Conservation (phyloP, 2,797 vertebrate genomes). For the Pseudochirops cupreus region DNA sequence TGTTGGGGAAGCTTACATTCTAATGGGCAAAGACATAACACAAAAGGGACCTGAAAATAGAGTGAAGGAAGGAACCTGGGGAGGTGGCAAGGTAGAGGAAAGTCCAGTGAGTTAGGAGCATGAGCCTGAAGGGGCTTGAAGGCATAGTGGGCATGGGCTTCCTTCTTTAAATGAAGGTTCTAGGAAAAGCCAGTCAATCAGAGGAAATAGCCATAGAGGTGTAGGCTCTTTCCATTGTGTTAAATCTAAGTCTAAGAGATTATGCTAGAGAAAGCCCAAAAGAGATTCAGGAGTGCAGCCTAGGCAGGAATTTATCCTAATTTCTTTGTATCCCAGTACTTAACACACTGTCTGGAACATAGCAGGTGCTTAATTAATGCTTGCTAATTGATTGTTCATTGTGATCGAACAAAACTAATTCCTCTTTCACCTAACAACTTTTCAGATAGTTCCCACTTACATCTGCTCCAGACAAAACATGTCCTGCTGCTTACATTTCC, state of each 20-base stretch:
- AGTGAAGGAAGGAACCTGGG: not conserved
- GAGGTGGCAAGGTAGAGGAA: not conserved
- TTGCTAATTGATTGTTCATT: not conserved
- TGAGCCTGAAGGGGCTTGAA: not conserved
- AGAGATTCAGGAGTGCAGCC: not conserved
- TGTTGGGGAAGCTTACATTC: not conserved
- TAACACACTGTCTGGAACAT: not conserved
- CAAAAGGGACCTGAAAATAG: not conserved
- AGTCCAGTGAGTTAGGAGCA: not conserved
- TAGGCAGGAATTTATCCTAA: too few relatives aligned
- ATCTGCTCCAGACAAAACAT: not conserved
- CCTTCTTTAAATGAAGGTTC: not conserved
- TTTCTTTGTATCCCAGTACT: not conserved
- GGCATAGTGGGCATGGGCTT: not conserved
- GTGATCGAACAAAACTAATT: not conserved
- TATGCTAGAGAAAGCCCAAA: not conserved
- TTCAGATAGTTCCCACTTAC: not conserved
- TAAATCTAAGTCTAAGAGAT: not conserved
- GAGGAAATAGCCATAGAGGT: not conserved
- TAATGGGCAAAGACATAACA: not conserved
- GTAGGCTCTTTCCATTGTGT: not conserved
- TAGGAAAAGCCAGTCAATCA: not conserved
- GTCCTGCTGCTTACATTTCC: not conserved
- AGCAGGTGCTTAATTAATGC: not conserved
- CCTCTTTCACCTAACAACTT: not conserved